Evolutionary conservation across 2,113 vertebrate genomes (phyloP).

Genomic region (Nerophis ophidion): DNA sequence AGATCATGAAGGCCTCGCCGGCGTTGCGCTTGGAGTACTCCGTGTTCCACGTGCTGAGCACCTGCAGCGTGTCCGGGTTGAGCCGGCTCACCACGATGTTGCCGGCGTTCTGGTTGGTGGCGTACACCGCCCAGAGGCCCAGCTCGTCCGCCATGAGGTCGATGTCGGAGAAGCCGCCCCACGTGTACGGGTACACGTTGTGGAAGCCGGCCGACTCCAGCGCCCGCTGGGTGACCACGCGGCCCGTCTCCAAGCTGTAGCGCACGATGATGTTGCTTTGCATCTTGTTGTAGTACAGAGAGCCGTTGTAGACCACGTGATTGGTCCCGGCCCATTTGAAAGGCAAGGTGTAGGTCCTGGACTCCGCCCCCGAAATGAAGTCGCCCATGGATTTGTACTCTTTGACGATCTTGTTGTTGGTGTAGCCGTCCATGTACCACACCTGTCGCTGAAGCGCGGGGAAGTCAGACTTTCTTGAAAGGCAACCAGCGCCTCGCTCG

Average conservation of each 20-base stretch:
- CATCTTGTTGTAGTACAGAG: constrained; percentile 97
- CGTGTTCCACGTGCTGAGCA: constrained; percentile 89
- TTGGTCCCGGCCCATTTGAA: constrained; percentile 99
- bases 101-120: constrained; percentile 96
- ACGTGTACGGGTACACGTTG: constrained; percentile 96
- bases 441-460: constrained; percentile 67
- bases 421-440: constrained; percentile 99
- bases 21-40: constrained; percentile 97
- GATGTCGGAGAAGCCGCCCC: constrained; percentile 97
- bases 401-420: constrained; percentile 94
- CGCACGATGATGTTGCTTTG: constrained; percentile 96
- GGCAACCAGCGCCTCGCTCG: not conserved
- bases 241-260: constrained; percentile 89
- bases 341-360: constrained; percentile 91
- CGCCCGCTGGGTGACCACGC: constrained; percentile 86
- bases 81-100: constrained; percentile 95
- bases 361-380: constrained; percentile 88
- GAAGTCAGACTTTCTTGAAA: not conserved
- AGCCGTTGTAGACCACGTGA: constrained; percentile 96
- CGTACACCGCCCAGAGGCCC: constrained; percentile 94
- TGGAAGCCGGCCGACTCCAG: constrained; percentile 95
- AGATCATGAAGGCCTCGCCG: constrained; percentile 98
- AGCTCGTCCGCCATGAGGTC: constrained; percentile 98
- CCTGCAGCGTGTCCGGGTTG: constrained; percentile 87
- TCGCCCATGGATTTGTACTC: constrained; percentile 89